Evolutionary conservation across 1,140 invertebrate genomes (phyloP).

Genomic region (Glossosoma conforme): DNA sequence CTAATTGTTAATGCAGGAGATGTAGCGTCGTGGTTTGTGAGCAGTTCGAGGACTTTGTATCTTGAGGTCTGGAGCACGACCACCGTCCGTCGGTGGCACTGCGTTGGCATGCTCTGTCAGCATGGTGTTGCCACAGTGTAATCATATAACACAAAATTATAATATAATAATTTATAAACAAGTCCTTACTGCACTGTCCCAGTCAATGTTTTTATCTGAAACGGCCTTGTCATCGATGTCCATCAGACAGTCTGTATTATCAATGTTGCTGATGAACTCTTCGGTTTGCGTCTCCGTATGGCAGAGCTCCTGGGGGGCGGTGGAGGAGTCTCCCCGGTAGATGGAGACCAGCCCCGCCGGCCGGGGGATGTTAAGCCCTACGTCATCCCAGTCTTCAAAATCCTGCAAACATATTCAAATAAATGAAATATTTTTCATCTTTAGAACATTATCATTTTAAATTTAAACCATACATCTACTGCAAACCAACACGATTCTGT

Average conservation of each 20-base stretch:
- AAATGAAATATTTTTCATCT: slow-evolving; percentile 13
- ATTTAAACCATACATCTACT: background rate
- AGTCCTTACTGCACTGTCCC: slow-evolving; percentile 42
- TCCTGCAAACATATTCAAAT: slow-evolving; percentile 59
- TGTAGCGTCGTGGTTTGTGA: too few relatives aligned
- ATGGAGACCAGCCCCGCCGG: slow-evolving; percentile 72
- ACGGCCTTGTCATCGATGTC: slow-evolving; percentile 35
- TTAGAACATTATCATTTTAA: background rate
- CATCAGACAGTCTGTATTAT: background rate
- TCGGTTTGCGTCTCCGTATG: slow-evolving; percentile 45
- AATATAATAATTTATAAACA: too few relatives aligned
- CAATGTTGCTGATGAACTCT: slow-evolving; percentile 33
- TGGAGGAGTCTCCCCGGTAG: slow-evolving; percentile 63
- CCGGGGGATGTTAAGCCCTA: slow-evolving; percentile 81
- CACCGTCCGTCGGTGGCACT: too few relatives aligned
- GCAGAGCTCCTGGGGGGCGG: slow-evolving; percentile 7
- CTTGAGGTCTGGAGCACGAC: too few relatives aligned
- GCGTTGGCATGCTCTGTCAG: too few relatives aligned
- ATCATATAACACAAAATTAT: too few relatives aligned
- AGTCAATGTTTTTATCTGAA: too few relatives aligned
- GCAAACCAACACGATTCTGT: background rate
- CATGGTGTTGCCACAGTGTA: too few relatives aligned
- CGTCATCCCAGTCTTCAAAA: slow-evolving; percentile 92
- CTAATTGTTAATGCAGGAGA: too few relatives aligned
- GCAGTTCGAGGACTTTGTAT: too few relatives aligned